These are phyloP conservation scores for Drosophila monieri DNA, from an alignment of 2,888 invertebrate genomes.

Conservation along the genomic window DNA sequence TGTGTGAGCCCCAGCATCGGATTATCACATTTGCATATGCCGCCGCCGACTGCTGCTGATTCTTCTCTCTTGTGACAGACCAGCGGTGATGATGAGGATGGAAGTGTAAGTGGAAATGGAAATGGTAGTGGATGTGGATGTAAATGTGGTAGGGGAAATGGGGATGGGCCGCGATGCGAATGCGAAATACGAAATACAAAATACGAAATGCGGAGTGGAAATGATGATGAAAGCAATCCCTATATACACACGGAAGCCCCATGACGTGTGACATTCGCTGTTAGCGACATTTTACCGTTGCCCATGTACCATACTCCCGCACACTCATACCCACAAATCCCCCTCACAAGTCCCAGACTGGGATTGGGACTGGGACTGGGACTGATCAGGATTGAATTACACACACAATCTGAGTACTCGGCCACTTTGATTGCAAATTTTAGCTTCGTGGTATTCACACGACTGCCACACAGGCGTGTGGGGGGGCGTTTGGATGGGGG, in stretches of 20 bases:
- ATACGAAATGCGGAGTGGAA: conserved; percentile 33
- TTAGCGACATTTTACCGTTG: conserved; percentile 75
- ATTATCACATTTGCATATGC: conserved; percentile 81
- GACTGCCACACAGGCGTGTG: neutral
- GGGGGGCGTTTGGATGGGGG: conserved; percentile 39
- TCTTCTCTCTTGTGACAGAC: conserved; percentile 54
- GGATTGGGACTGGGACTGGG: conserved; percentile 14
- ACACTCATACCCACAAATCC: conserved; percentile 6
- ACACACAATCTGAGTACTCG: conserved; percentile 76
- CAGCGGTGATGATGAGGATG: conserved; percentile 43
- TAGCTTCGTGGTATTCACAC: conserved; percentile 17
- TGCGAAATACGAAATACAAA: conserved; percentile 32
- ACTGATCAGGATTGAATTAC: conserved; percentile 81
- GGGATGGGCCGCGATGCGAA: conserved; percentile 6
- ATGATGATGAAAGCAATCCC: conserved; percentile 66
- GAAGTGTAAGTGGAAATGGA: conserved; percentile 10
- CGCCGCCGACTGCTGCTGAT: conserved; percentile 61
- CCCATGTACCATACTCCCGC: conserved; percentile 48
- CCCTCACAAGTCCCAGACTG: neutral
- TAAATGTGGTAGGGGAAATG: conserved; percentile 12
- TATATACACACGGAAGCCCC: conserved; percentile 43
- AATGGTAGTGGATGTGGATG: conserved; percentile 20
- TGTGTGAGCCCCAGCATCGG: conserved; percentile 60
- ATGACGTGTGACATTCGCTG: conserved; percentile 77
- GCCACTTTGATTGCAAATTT: conserved; percentile 77